These are phyloP conservation scores for Nemurella pictetii DNA, from an alignment of 2,888 invertebrate genomes.

Conservation along the genomic window DNA sequence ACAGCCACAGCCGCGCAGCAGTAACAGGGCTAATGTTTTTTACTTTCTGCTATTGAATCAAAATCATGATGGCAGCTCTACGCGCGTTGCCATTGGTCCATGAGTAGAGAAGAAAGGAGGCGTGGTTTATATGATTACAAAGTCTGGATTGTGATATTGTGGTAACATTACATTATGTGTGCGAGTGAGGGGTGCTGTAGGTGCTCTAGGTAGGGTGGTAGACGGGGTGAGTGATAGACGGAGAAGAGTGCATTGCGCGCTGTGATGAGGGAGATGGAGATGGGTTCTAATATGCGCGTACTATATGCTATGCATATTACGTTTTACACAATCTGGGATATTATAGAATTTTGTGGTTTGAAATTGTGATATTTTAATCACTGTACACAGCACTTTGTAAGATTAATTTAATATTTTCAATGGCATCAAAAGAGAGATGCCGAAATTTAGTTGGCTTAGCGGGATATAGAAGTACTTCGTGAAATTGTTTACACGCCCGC, in stretches of 20 bases:
- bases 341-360: neutral
- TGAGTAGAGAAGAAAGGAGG: conserved; percentile 4
- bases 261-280: neutral
- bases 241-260: neutral
- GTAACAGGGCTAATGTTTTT: conserved; percentile 34
- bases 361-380: neutral
- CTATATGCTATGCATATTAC: neutral
- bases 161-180: conserved; percentile 19
- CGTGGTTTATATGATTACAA: conserved; percentile 27
- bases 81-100: conserved; percentile 34
- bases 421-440: neutral
- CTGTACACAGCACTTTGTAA: neutral
- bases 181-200: neutral
- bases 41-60: conserved; percentile 38
- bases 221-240: neutral
- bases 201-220: neutral
- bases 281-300: neutral
- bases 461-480: no score
- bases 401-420: conserved; percentile 14
- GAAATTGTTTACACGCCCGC: no score
- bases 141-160: conserved; percentile 17
- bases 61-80: conserved; percentile 40
- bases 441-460: neutral
- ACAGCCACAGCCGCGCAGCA: neutral
- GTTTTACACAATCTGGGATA: neutral